Base-by-base conservation (phyloP, 2,797 vertebrate genomes). In the Cygnus olor region DNA sequence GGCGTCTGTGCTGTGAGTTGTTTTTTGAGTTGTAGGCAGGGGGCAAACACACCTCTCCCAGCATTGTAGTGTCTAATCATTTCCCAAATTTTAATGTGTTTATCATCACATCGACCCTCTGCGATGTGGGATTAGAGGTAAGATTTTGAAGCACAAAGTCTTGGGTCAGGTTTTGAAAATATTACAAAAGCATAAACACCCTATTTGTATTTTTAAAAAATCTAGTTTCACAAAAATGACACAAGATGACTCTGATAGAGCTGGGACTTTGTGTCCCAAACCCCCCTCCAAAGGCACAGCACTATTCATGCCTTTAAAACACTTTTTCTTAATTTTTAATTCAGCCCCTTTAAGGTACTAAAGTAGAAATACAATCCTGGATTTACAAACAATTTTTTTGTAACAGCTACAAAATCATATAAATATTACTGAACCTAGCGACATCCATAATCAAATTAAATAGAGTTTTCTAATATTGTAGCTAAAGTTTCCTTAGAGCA, bases 391-490 rank as follows among this genome's bases (percentile, higher is more conserved):
- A 17, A 8, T 5, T 14, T 60, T 47, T 65, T 36, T 21, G 11
- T 38, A 64, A 88, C 14, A 57, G 36, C 22, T 80, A 70, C 5
- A 61, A 80, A 90, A 47, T 58, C 13, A 73, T 60, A 53, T 34
- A 83, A 92, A 85, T 80, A 90, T 80, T 83, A 84, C 51, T 85
- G 42, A 88, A 84, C n/a, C 20, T 6, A 86, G 19, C 45, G 63
- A 49, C 49, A 88, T 5, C 27, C 19, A 15, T 57, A 72, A 66
- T 80, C 21, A 86, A 72, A 81, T 77, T 85, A 82, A 92, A 82
- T 7, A 1, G 32, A 77, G 8, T 42, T 94, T 88, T 81, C 58
- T 91, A 69, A 64, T 79, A 44, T 4, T 65, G 66, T 32, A 65
- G 12, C 20, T 83, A n/a, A 92, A 66, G 17, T 72, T 94, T 91